Conservation (phyloP, 2,113 vertebrate genomes). For the Pteropus alecto region DNA sequence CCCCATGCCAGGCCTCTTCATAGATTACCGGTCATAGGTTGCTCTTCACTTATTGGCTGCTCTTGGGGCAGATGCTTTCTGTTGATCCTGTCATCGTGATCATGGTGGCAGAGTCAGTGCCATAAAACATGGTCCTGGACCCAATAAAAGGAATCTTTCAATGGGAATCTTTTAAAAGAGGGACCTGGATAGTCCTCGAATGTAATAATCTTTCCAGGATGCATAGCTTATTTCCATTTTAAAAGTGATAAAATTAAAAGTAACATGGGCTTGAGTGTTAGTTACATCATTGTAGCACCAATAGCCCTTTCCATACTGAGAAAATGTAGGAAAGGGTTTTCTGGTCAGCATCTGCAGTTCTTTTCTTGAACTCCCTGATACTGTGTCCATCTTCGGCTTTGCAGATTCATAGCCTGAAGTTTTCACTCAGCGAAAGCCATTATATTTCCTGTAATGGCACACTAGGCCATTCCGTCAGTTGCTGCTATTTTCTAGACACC, state of each 20-base stretch:
- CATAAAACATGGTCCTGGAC: not conserved
- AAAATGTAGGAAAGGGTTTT: not conserved
- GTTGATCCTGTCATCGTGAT: not conserved
- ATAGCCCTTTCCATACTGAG: not conserved
- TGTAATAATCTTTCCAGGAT: not conserved
- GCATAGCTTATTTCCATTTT: not conserved
- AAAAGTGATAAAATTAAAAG: conserved; percentile 21
- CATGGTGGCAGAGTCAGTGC: not conserved
- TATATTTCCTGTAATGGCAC: not conserved
- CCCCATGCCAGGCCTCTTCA: not conserved
- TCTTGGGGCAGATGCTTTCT: not conserved
- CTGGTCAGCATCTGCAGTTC: not conserved
- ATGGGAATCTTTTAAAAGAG: not conserved
- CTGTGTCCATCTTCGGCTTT: conserved; percentile 36
- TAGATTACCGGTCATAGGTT: not conserved
- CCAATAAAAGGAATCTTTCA: not conserved
- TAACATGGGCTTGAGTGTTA: not conserved
- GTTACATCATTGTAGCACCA: not conserved
- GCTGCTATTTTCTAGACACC: not conserved
- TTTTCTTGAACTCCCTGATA: conserved; percentile 12
- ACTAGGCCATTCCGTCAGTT: not conserved
- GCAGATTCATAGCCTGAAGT: conserved; percentile 22
- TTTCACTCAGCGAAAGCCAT: conserved; percentile 11
- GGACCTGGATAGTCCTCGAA: not conserved
- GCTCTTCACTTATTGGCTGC: not conserved